Conservation (phyloP, 1,140 invertebrate genomes). For the Vanessa tameamea region DNA sequence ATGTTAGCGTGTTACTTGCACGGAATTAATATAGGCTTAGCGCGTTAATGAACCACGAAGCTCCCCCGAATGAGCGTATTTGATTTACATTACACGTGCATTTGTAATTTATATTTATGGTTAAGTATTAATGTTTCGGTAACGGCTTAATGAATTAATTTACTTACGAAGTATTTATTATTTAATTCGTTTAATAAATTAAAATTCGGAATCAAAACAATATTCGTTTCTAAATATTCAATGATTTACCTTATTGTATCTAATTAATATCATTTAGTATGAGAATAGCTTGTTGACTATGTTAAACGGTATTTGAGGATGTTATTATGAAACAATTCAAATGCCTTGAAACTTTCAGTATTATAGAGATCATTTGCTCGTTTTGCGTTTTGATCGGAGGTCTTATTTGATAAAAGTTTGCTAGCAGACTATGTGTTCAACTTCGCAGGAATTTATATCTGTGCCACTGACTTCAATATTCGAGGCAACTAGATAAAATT, state of each 20-base stretch:
- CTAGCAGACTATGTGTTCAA: neutral
- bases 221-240: neutral
- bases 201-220: neutral
- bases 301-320: neutral
- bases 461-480: slow-evolving; percentile 6
- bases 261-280: neutral
- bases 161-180: neutral
- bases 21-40: slow-evolving; percentile 62
- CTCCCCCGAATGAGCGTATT: slow-evolving; percentile 41
- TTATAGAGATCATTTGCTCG: slow-evolving; percentile 6
- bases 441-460: slow-evolving; percentile 10
- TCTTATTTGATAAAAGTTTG: slow-evolving; percentile 11
- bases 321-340: neutral
- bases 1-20: slow-evolving; percentile 52
- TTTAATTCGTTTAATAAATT: neutral
- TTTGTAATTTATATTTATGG: slow-evolving; percentile 24
- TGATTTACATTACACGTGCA: slow-evolving; percentile 44
- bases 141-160: slow-evolving; percentile 16
- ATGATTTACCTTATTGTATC: neutral
- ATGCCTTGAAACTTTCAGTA: neutral
- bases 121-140: slow-evolving; percentile 15
- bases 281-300: neutral
- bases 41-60: slow-evolving; percentile 54
- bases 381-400: slow-evolving; percentile 4
- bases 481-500: slow-evolving; percentile 8